Conservation (phyloP, 1,140 invertebrate species). For the Yoshiicerus persimilis region DNA sequence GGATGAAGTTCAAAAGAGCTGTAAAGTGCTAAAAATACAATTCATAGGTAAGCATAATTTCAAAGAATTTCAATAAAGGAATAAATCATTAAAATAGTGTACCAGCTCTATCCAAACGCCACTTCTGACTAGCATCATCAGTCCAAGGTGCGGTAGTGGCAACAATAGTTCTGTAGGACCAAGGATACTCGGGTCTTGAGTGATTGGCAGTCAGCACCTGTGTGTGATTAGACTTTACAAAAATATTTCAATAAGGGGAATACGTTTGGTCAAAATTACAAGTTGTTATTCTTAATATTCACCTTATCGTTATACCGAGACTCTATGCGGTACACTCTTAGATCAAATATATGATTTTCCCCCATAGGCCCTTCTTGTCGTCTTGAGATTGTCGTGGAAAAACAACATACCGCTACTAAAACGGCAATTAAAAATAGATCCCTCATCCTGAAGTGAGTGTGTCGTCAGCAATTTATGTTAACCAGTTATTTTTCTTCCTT, state of each 20-base stretch:
- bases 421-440: too few species aligned
- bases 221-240: neutral
- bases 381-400: too few species aligned
- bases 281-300: too few species aligned
- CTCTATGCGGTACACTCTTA: too few species aligned
- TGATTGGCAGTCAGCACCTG: neutral
- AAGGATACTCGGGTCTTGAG: neutral
- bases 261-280: neutral
- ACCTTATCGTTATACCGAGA: too few species aligned
- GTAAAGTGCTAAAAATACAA: neutral
- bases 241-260: neutral
- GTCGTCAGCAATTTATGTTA: too few species aligned
- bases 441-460: too few species aligned
- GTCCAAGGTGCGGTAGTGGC: neutral
- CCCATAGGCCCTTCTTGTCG: too few species aligned
- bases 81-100: neutral
- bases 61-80: neutral
- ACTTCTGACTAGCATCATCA: conserved; percentile 18
- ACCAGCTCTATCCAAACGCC: conserved; percentile 16
- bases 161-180: neutral
- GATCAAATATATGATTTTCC: too few species aligned
- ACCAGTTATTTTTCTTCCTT: too few species aligned
- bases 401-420: too few species aligned
- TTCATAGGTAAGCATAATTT: neutral
- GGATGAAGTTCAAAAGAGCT: conserved; percentile 9